Evolutionary conservation across 2,113 vertebrate species (phyloP), one percentile per base, ranked within the genome.

Genomic region (Nibea coibor): DNA sequence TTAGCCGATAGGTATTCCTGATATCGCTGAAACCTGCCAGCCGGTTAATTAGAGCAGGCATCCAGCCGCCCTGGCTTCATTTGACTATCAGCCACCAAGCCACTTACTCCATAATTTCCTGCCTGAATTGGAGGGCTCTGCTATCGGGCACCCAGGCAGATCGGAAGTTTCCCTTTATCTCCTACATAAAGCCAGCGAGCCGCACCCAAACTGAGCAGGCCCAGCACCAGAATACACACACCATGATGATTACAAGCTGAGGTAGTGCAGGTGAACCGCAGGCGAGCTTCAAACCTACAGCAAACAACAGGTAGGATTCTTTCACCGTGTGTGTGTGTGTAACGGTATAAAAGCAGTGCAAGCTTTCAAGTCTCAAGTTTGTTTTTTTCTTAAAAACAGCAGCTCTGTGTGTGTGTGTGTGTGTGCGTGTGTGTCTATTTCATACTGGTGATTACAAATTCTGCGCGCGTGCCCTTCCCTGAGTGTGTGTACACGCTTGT

Each of bases 71-170:
- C 89, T 79, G 81, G 87, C 91, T 93, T 93, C 93, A 94, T 94
- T 93, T 91, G 82, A 90, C 88, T 93, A 94, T 94, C 94, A 89
- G 92, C 92, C 89, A 86, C 89, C 89, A 83, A 91, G 87, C 88
- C 91, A 94, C 94, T 95, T 94, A 92, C 91, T 90, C 84, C 88
- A 90, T 91, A 95, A 95, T 95, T 94, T 95, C 94, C 95, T 95
- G 94, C 90, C 91, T 93, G 89, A 87, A 92, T 89, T 91, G 90
- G 85, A 93, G 91, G 89, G 88, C 87, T 89, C 83, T 81, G 78
- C 88, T 90, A 94, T 94, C 92, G 80, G 78, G 89, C 83, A 86
- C 83, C 80, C 78, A 86, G 89, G 89, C 90, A 87, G 82, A 92
- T 92, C 89, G 90, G 88, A 94, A 87, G 89, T 86, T 89, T 94